Evolutionary conservation across 2,797 vertebrate species (phyloP).

Genomic region (Natrix natrix): DNA sequence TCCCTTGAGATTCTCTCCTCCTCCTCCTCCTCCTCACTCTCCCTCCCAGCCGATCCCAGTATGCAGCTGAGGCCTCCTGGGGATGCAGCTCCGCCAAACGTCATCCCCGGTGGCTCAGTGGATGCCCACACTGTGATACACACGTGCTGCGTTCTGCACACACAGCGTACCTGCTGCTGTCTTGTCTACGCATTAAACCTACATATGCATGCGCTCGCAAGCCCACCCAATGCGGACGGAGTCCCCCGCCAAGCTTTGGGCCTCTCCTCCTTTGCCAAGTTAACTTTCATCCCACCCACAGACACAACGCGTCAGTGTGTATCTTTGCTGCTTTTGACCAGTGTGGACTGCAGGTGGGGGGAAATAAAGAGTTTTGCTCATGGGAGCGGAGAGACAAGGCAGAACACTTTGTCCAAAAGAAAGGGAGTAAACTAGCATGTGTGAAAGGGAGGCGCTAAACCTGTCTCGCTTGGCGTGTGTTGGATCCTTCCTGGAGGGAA

Average conservation of each 20-base stretch:
- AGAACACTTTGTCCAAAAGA: neutral
- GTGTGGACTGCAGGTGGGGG: neutral
- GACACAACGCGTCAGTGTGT: neutral
- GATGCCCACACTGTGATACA: neutral
- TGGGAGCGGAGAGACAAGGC: neutral
- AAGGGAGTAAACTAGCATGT: no score
- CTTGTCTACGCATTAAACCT: neutral
- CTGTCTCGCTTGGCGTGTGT: no score
- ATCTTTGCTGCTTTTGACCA: no score
- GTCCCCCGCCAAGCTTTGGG: neutral
- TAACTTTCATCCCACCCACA: no score
- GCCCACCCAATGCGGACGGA: neutral
- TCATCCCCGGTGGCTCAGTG: neutral
- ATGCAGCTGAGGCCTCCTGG: neutral
- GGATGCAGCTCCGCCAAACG: neutral
- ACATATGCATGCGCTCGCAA: neutral
- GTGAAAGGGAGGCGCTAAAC: no score
- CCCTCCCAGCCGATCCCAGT: neutral
- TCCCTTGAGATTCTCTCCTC: neutral
- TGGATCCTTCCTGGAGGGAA: neutral
- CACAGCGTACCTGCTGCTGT: conserved; percentile 7
- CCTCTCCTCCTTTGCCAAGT: no score
- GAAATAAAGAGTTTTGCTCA: neutral
- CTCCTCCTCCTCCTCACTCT: no score
- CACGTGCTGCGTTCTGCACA: neutral